phyloP scores from a whole-genome alignment of 2,797 vertebrate genomes.

The Malurus splendens region DNA sequence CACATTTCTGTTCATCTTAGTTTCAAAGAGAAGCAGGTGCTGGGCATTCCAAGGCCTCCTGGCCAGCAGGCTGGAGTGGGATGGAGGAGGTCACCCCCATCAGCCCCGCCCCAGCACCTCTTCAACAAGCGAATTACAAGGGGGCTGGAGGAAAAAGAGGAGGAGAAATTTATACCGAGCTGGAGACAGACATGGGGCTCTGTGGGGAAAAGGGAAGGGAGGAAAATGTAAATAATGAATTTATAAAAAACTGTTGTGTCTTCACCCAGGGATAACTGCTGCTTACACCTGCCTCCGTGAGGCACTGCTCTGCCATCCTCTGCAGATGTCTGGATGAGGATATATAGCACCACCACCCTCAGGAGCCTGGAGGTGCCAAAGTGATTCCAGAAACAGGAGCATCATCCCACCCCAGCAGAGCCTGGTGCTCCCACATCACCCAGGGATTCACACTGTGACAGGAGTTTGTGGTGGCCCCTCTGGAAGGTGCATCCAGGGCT shows the following conservation, averaged over 20 bases:
- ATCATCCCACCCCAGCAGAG: not conserved
- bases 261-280: not conserved
- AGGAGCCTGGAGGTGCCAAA: not conserved
- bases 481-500: not conserved
- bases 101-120: not conserved
- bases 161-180: not conserved
- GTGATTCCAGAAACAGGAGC: not conserved
- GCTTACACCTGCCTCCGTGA: not conserved
- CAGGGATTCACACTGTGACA: not conserved
- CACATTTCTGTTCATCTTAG: not conserved
- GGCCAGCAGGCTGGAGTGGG: not conserved
- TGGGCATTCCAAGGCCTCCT: fast-evolving
- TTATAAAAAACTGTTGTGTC: not conserved
- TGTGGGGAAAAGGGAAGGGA: not conserved
- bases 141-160: not conserved
- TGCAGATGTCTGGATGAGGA: not conserved
- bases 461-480: not conserved
- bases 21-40: not conserved
- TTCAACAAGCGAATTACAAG: too few relatives aligned
- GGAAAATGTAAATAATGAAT: not conserved
- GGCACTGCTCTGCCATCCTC: not conserved
- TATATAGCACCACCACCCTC: not conserved
- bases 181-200: not conserved
- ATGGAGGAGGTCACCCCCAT: not conserved
- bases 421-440: not conserved